Evolutionary conservation across 2,888 invertebrate genomes (phyloP), one percentile per base, ranked within the genome.

Genomic region (Cheilosia soror): DNA sequence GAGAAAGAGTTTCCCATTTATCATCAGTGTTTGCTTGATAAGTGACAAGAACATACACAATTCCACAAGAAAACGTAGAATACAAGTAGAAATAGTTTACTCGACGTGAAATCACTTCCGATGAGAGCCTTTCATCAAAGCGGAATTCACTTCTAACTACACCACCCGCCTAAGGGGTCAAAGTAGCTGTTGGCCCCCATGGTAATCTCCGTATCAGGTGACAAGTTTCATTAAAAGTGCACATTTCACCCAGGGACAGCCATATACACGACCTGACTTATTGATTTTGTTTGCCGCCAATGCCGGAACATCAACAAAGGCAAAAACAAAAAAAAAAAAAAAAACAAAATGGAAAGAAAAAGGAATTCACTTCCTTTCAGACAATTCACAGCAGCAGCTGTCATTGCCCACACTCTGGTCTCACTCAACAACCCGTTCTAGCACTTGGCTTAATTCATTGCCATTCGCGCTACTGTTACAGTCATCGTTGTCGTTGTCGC

Each of bases 201-300:
- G 29, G 11, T 5, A 57, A 20, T 44, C 44, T 20, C 4, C 37
- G 51, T 73, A 75, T 79, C 83, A 75, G 78, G 79, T 84, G 83
- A 79, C 79, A 69, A 58, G 44, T 69, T 75, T 79, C 40, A 84
- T 83, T 58, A 63, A 63, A 68, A 63, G 73, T 73, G 40, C 55
- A 29, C 25, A 55, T 62, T 42, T 13, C 60, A 71, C 27, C 20
- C 20, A 31, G 40, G 33, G 40, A 5, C 49, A 37, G 27, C 40
- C 40, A 55, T 44, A 20, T 20, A 20, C 20, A 40, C 60, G 27
- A n/a, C 31, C 40, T 63, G 68, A 78, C 68, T 73, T 79, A 75
- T 75, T 68, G 83, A 78, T 68, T 73, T 73, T 55, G 47, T 57
- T 29, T 51, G 63, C 7, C 65, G 40, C 51, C 66, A 57, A 13